Evolutionary conservation across 1,140 invertebrate genomes (phyloP), one percentile per base, ranked within the genome.

Genomic region (Thaumatotibia leucotreta): DNA sequence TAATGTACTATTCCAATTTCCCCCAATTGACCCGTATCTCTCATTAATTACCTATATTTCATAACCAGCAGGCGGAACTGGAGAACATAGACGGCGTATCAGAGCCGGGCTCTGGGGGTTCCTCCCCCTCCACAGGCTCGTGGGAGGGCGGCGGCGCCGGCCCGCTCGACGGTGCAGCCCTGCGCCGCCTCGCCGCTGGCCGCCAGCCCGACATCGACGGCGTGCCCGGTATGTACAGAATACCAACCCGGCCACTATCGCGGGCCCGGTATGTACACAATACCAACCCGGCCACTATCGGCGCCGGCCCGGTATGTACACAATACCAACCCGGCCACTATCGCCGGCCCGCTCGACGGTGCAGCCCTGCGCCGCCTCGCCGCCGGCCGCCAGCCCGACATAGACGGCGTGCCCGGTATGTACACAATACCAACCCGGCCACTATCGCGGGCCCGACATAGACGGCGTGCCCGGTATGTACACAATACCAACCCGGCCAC

Each of bases 331-430:
- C n/a, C n/a, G n/a, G n/a, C n/a, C 27, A 29, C 2, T 29, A 29
- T 92, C 71, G 95, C 95, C 69, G 96, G 96, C 85, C 97, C 97
- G 5, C 92, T 98, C 20, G 96, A 97, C 88, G 96, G 96, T 17
- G 96, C 95, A 39, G 95, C 96, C 27, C 89, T 97, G 66, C 88
- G 91, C 31, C 77, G 93, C 92, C 77, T 95, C 58, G 69, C 79
- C 11, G 79, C 65, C 11, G 22, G 64, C 9, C 49, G 92, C 52
- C n/a, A n/a, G 93, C 94, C 39, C 67, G 95, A 96, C 73, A 95
- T 96, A 64, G 96, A 96, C 84, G 96, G 95, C 17, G 83, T 96
- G 39, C 95, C 95, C 27, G 93, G 95, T 96, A 86, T 84, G 91
- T 76, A 39, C 45, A 61, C 32, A 33, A 1, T 33, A 33, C 6